Base-by-base conservation (phyloP, 2,888 invertebrate species). In the Hybos culiciformis region DNA sequence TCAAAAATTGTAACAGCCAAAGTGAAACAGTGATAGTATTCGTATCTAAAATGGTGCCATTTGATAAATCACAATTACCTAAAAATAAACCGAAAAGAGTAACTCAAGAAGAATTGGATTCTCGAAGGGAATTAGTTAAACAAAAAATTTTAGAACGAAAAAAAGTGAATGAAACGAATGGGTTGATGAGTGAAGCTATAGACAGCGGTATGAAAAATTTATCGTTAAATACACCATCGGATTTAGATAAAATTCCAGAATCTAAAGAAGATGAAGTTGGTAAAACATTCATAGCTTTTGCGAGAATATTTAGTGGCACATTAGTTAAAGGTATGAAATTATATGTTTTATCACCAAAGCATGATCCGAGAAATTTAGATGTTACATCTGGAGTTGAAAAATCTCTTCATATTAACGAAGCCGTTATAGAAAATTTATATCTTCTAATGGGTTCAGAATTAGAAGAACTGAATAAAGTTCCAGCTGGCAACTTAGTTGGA, bases 361-460 rank as follows among this genome's bases (percentile, higher is more conserved):
- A 94, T 63, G 78, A 90, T 64, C 92, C 93, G 1, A 70, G 70
- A 37, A 68, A 69, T 59, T 64, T 50, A 60, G 70, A 51, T 73
- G 72, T n/a, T n/a, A 20, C n/a, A 12, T 19, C n/a, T 14, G 21
- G 14, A 20, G 45, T 46, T 6, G 23, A 48, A 3, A 48, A 57
- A 18, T 62, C 65, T 1, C 61, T 61, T 61, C 72, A 59, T 37
- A 56, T 64, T 18, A 59, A 50, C 12, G 55, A 55, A 37, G 63
- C 63, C 0, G 69, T 58, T 3, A 73, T 96, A 11, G 75, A 78
- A 38, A 78, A 83, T 47, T 66, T 98, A 2, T 98, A 88, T 59
- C 70, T 93, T 52, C 72, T 97, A 46, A 90, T 96, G 85, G 98
- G 97, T 7, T 74, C 90, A 52, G 96, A 97, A 56, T 63, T 96